Evolutionary conservation across 2,113 vertebrate species (phyloP).

Genomic region (Leptocoma aspasia): DNA sequence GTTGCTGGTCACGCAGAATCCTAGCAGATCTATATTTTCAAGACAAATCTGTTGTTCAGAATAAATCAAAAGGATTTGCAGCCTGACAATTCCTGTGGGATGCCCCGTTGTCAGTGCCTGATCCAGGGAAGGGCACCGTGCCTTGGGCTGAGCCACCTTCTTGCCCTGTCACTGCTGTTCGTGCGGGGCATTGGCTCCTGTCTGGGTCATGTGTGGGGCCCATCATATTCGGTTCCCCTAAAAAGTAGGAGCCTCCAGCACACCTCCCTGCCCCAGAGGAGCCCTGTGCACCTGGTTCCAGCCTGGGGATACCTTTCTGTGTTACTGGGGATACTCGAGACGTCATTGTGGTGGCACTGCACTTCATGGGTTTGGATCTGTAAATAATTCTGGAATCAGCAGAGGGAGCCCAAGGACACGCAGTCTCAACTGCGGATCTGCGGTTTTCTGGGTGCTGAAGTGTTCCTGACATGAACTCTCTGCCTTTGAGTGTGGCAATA

Average conservation of each 20-base stretch:
- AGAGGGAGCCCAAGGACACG: conserved; percentile 46
- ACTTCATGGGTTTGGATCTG: rapidly evolving
- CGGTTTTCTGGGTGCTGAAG: neutral
- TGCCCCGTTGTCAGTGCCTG: neutral
- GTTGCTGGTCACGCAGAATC: neutral
- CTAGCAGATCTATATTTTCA: neutral
- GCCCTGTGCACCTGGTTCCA: neutral
- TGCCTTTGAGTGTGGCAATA: neutral
- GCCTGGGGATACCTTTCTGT: too few relatives aligned
- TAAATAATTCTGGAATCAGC: neutral
- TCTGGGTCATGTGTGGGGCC: rapidly evolving
- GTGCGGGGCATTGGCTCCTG: rapidly evolving
- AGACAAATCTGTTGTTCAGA: neutral
- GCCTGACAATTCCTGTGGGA: neutral
- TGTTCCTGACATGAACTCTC: neutral
- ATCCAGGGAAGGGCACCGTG: neutral
- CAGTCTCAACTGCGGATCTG: neutral
- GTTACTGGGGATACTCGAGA: rapidly evolving
- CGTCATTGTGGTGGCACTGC: rapidly evolving
- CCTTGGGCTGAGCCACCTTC: rapidly evolving
- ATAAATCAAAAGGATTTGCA: neutral
- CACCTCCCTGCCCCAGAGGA: neutral
- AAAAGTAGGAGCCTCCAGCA: neutral
- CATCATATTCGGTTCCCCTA: neutral
- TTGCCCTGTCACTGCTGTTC: neutral